Evolutionary conservation across 2,113 vertebrate species (phyloP).

Genomic region (Psettodes erumei): DNA sequence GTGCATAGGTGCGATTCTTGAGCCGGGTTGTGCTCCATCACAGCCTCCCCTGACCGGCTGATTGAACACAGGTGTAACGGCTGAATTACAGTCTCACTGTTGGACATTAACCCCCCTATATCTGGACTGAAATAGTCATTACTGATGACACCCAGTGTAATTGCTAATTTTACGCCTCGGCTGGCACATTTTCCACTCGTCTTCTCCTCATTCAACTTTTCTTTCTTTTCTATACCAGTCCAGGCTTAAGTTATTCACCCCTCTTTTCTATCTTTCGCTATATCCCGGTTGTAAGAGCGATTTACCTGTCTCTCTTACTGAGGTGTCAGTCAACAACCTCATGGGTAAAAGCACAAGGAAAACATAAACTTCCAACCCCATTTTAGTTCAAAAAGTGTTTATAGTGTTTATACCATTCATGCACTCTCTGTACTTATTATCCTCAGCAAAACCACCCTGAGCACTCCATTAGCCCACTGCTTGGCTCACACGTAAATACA

Average conservation of each 20-base stretch:
- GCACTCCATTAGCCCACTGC: slow-evolving; percentile 50
- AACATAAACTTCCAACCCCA: slow-evolving; percentile 12
- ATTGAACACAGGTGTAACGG: slow-evolving; percentile 93
- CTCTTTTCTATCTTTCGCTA: slow-evolving; percentile 64
- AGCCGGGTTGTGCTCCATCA: slow-evolving; percentile 78
- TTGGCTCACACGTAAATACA: slow-evolving; percentile 30
- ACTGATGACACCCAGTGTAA: slow-evolving; percentile 96
- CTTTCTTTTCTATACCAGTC: slow-evolving; percentile 76
- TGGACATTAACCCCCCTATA: slow-evolving; percentile 93
- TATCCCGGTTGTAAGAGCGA: slow-evolving; percentile 52
- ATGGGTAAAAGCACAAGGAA: slow-evolving; percentile 25
- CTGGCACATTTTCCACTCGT: slow-evolving; percentile 90
- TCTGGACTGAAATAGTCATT: slow-evolving; percentile 97
- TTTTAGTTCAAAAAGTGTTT: no score
- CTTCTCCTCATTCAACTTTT: slow-evolving; percentile 72
- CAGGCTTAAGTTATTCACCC: slow-evolving; percentile 89
- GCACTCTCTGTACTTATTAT: slow-evolving; percentile 32
- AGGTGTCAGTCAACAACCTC: slow-evolving; percentile 60
- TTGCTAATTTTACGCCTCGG: slow-evolving; percentile 97
- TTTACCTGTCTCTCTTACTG: slow-evolving; percentile 55
- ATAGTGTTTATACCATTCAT: slow-evolving; percentile 21
- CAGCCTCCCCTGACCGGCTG: slow-evolving; percentile 81
- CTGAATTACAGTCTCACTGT: slow-evolving; percentile 91
- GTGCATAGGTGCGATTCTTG: slow-evolving; percentile 83
- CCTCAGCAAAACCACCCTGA: slow-evolving; percentile 46